Conservation (phyloP, 2,888 invertebrate genomes). For the Omphaloscelis lunosa region DNA sequence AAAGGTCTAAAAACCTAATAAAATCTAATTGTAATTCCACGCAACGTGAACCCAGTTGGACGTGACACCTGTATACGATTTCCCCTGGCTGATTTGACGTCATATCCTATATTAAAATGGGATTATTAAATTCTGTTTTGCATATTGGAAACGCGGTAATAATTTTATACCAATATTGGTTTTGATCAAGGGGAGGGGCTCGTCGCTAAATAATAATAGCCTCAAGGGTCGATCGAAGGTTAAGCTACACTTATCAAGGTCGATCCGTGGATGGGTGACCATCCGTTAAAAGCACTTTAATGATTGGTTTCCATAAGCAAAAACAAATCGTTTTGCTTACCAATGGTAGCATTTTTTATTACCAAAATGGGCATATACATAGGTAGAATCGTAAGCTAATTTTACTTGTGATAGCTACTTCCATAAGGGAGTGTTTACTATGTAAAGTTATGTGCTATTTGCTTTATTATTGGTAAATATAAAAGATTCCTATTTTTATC, state of each 20-base stretch:
- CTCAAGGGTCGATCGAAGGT: not conserved
- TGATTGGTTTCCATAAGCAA: too few species aligned
- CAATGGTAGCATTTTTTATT: too few species aligned
- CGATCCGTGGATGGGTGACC: not conserved
- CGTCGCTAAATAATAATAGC: too few species aligned
- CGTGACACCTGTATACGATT: conserved; percentile 53
- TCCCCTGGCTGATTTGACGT: conserved; percentile 36
- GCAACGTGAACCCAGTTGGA: conserved; percentile 17
- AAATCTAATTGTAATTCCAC: conserved; percentile 54
- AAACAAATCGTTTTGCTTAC: too few species aligned
- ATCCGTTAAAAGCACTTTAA: not conserved
- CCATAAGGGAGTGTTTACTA: too few species aligned
- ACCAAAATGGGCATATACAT: too few species aligned
- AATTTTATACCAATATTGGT: conserved; percentile 40
- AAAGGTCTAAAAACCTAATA: conserved; percentile 25
- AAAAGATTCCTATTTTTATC: too few species aligned
- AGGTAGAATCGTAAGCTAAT: too few species aligned
- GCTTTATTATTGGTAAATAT: too few species aligned
- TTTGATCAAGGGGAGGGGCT: conserved; percentile 1
- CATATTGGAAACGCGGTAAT: conserved; percentile 46
- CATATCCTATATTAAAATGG: conserved; percentile 50
- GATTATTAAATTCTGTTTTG: conserved; percentile 53
- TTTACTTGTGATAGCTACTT: too few species aligned
- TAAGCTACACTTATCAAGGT: not conserved
- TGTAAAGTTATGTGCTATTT: too few species aligned